Evolutionary conservation across 2,113 vertebrate species (phyloP), one percentile per base, ranked within the genome.

Genomic region (Trochalopteron elliotii): DNA sequence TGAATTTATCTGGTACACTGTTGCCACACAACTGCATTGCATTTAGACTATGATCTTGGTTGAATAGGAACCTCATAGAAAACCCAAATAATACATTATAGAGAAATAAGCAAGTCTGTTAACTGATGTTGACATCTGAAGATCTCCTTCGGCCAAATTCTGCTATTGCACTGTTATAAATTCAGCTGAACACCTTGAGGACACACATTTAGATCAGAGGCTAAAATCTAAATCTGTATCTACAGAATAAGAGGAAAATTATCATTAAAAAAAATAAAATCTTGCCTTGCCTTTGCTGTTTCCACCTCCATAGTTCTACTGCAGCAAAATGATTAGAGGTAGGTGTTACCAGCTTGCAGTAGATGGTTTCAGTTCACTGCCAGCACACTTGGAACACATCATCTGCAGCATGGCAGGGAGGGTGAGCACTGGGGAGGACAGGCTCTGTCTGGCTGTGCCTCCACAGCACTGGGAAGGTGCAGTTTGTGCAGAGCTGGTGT

Each of bases 1-100:
- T 82, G 95, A 95, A 95, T 96, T 97, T 96, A 91, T 96, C 90
- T 96, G 94, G 95, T 75, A 87, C 64, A 19, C 60, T 86, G 76
- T 91, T 96, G 94, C 96, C 92, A 93, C 83, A 96, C 47, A 93
- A 93, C 90, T 95, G 88, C 57, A 84, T 91, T 50, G 21, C 80
- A 91, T 57, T 72, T 92, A 83, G 35, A 69, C 63, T 78, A 11
- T 63, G 78, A 63, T 33, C 35, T 35, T 91, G 61, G 52, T 72
- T 63, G 80, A 94, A 74, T 56, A 90, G 33, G 53, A 90, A 28
- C 87, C 53, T 84, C 7, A 4, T n/a, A 87, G 72, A 92, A 95
- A 93, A 85, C 47, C 27, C 65, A 35, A 72, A 75, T 69, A 75
- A 71, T 61, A 53, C 35, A 53, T 71, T 89, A 56, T 50, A 60